Evolutionary conservation across 2,888 invertebrate species (phyloP).

Genomic region (Allophyes oxyacanthae): DNA sequence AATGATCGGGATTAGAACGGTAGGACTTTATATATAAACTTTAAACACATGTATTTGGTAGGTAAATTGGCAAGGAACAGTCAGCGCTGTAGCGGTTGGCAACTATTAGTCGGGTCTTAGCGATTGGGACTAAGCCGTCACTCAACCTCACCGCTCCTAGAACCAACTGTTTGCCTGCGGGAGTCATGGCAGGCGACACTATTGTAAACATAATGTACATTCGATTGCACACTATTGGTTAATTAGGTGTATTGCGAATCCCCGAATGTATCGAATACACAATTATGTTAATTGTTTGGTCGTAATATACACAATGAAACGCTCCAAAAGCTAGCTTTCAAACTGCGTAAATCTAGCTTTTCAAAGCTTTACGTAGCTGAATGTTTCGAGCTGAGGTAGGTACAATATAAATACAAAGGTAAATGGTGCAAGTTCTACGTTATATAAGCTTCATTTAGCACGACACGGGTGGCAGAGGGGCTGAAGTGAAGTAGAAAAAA

Average conservation of each 20-base stretch:
- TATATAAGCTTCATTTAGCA: constrained; percentile 52
- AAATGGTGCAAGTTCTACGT: constrained; percentile 49
- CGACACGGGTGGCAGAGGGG: constrained; percentile 48
- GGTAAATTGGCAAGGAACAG: constrained; percentile 38
- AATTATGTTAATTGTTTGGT: constrained; percentile 25
- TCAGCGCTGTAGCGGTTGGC: constrained; percentile 15
- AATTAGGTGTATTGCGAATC: constrained; percentile 36
- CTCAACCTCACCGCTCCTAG: constrained; percentile 9
- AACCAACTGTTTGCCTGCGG: constrained; percentile 28
- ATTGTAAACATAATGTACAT: constrained; percentile 24
- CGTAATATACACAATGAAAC: constrained; percentile 1
- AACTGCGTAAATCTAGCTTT: constrained; percentile 12
- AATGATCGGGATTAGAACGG: no score
- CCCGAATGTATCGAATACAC: constrained; percentile 22
- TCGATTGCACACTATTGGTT: constrained; percentile 22
- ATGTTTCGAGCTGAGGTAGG: constrained; percentile 24
- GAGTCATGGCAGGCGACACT: constrained; percentile 29
- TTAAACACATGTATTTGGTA: neutral
- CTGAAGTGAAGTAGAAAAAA: constrained; percentile 47
- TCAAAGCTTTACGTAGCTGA: constrained; percentile 8
- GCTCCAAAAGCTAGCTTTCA: no score
- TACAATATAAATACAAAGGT: constrained; percentile 45
- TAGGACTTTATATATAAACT: no score
- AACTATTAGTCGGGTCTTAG: constrained; percentile 35
- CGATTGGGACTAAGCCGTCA: constrained; percentile 34